Conservation (phyloP, 2,797 vertebrate genomes). For the Merluccius polli region DNA sequence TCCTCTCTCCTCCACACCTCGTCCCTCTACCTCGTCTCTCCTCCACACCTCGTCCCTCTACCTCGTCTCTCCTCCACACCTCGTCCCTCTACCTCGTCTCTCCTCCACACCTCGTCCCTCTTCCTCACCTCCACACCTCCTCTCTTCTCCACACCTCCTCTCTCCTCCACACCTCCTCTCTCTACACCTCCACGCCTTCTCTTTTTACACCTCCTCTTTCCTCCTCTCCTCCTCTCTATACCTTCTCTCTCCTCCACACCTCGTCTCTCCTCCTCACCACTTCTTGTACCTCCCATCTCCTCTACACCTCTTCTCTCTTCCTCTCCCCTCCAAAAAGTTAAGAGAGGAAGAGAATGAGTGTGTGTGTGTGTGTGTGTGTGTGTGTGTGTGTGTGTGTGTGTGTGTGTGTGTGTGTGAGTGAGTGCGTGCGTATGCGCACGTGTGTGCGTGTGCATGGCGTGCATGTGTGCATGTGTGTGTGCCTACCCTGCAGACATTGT, state of each 20-base stretch:
- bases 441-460: constrained; percentile 6
- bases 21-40: neutral
- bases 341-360: neutral
- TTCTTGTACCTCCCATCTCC: too few species aligned
- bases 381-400: neutral
- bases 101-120: too few species aligned
- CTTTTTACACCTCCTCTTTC: too few species aligned
- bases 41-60: neutral
- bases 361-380: neutral
- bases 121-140: too few species aligned
- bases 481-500: neutral
- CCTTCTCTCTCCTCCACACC: neutral
- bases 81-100: too few species aligned
- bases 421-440: neutral
- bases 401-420: constrained; percentile 2
- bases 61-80: neutral
- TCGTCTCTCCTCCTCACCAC: neutral
- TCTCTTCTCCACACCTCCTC: too few species aligned
- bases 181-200: too few species aligned
- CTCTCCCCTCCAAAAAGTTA: neutral
- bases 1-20: neutral
- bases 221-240: neutral
- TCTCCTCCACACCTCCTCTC: too few species aligned
- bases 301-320: too few species aligned
- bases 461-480: neutral